Percentiles rank a stretch among this genome's conserved stretches.
Conservation (phyloP, 2,113 vertebrate genomes). For the Notiomystis cincta region DNA sequence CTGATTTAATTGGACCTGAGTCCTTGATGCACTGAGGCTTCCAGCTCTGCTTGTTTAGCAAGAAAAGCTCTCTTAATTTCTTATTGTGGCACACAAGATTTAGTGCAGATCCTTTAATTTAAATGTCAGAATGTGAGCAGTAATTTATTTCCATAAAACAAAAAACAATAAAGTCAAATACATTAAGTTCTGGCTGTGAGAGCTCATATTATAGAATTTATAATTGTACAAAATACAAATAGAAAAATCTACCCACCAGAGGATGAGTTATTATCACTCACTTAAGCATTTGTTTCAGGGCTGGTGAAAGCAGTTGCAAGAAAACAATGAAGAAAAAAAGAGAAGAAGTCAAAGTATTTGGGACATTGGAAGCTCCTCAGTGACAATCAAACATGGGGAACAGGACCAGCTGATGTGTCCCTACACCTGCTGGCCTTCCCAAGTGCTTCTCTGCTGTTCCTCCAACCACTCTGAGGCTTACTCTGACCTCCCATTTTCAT, state of each 20-base stretch:
- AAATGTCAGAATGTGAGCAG: constrained; percentile 66
- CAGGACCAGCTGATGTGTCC: neutral
- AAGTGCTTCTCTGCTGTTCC: neutral
- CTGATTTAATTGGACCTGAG: neutral
- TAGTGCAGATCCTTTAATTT: constrained; percentile 70
- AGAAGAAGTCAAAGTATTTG: neutral
- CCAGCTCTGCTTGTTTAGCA: constrained; percentile 19
- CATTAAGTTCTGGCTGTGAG: constrained; percentile 65
- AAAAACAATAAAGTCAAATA: constrained; percentile 75
- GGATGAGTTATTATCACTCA: constrained; percentile 61
- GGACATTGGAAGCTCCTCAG: neutral
- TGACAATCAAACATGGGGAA: neutral
- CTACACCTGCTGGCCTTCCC: neutral
- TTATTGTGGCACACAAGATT: constrained; percentile 63
- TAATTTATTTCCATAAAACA: constrained; percentile 75
- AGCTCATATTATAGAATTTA: constrained; percentile 65
- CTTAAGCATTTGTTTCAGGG: neutral
- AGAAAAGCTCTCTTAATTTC: constrained; percentile 63
- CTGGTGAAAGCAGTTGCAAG: constrained; percentile 6
- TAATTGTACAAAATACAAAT: constrained; percentile 39
- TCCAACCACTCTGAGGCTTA: neutral
- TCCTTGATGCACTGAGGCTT: neutral
- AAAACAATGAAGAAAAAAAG: neutral
- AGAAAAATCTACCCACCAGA: constrained; percentile 19
- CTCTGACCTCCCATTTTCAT: neutral